Evolutionary conservation across 2,797 vertebrate genomes (phyloP), one percentile per base, ranked within the genome.

Genomic region (Gambelia wislizenii): DNA sequence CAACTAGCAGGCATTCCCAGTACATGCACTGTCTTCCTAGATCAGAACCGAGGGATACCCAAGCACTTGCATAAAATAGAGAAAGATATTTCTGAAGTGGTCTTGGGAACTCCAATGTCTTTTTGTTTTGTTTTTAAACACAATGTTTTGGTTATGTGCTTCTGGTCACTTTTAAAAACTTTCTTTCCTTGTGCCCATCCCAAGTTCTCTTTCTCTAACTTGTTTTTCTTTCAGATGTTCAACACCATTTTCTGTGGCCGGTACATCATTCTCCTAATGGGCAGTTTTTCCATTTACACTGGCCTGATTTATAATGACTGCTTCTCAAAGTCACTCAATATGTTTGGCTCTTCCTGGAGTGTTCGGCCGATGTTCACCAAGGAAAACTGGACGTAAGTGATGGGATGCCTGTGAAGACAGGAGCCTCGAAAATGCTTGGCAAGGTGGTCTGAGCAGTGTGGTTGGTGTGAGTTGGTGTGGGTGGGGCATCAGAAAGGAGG

Each of bases 261-360:
- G 3, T 99, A 99, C 97, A 99, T 99, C 91, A 98, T 99, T 94
- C 98, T 99, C 18, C 94, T 99, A 90, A 99, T 99, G 99, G 99
- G 99, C 0, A 27, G 98, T 27, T 99, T 99, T 97, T 99, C 99
- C 33, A 96, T 98, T 12, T 99, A 99, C 96, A 99, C 99, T 0
- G 99, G 99, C 59, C 97, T 98, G 94, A 99, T 99, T 97, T 99
- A 99, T 96, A 99, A 99, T 0, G 99, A 99, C 96, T 99, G 99
- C 95, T 99, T 99, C 97, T 99, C 99, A 93, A 99, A 99, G 94
- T 98, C 99, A 6, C 97, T 99, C 30, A 99, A 99, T 64, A 93
- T 98, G 86, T 99, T 99, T 0, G 98, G 99, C 13, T 99, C 99
- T 0, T 98, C 98, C 0, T 99, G 99, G 99, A 99, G 98, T 0